Evolutionary conservation across 2,888 invertebrate species (phyloP).

Genomic region (Candidula unifasciata): DNA sequence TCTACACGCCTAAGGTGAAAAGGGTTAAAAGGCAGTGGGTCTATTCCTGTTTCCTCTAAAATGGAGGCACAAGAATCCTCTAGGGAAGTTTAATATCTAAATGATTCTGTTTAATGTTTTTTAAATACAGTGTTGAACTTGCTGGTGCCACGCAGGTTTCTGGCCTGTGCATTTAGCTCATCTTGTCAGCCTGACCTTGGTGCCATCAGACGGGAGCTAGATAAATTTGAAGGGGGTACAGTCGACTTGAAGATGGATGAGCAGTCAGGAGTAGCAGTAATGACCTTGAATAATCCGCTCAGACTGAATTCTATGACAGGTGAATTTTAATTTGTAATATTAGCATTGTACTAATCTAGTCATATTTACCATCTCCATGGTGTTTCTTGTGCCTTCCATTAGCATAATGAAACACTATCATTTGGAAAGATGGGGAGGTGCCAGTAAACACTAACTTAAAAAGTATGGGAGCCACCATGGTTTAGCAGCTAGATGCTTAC

Average conservation of each 20-base stretch:
- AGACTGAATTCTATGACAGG: slow-evolving; percentile 75
- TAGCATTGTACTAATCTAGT: too few species aligned
- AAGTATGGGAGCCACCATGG: too few species aligned
- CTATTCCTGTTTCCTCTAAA: too few species aligned
- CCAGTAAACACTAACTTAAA: too few species aligned
- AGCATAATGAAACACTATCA: too few species aligned
- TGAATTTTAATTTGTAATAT: neutral
- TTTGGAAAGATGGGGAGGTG: too few species aligned
- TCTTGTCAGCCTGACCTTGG: slow-evolving; percentile 27
- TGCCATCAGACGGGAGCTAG: slow-evolving; percentile 50
- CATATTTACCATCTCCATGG: too few species aligned
- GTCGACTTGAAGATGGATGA: slow-evolving; percentile 75
- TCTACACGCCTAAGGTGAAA: too few species aligned
- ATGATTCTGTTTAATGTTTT: neutral
- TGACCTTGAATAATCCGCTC: slow-evolving; percentile 78
- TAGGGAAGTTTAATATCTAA: neutral
- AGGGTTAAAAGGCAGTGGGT: too few species aligned
- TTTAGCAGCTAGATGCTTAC: too few species aligned
- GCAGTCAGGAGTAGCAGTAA: slow-evolving; percentile 78
- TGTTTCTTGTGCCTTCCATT: too few species aligned
- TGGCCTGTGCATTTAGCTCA: neutral
- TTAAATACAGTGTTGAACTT: neutral
- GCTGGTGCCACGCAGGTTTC: neutral
- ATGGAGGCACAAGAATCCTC: too few species aligned
- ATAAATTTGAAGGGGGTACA: slow-evolving; percentile 59